Percentiles rank a stretch among this genome's conserved stretches.
Conservation (phyloP, 2,113 vertebrate genomes). For the Panthera leo region DNA sequence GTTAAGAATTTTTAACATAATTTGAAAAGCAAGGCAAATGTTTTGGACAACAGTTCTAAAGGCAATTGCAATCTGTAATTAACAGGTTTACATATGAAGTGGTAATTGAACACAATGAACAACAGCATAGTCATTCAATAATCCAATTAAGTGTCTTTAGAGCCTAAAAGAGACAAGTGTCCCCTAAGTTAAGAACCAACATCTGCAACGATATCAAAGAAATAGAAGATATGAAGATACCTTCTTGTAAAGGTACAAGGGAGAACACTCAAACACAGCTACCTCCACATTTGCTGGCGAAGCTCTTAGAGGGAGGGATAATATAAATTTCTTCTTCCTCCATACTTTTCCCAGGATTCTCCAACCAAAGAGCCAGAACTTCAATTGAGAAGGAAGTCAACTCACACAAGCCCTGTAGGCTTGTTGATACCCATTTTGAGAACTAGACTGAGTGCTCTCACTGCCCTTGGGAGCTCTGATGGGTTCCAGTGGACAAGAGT, state of each 20-base stretch:
- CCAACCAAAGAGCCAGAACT: neutral
- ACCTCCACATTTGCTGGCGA: neutral
- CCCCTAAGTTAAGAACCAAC: neutral
- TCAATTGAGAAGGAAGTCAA: neutral
- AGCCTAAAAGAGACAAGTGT: neutral
- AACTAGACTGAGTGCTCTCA: neutral
- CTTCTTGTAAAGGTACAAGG: neutral
- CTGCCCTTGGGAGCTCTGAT: neutral
- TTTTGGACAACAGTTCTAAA: neutral
- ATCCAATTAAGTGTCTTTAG: neutral
- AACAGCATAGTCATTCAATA: neutral
- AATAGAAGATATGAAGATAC: neutral
- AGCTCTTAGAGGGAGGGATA: neutral
- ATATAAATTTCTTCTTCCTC: neutral
- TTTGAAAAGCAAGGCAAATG: neutral
- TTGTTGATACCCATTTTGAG: neutral
- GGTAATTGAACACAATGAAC: neutral
- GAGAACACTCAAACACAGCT: neutral
- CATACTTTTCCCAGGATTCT: neutral
- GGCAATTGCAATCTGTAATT: neutral
- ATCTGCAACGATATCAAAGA: neutral
- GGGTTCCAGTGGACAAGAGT: neutral
- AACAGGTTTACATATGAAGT: neutral
- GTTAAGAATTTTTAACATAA: neutral
- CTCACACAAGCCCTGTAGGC: neutral